Evolutionary conservation across 2,797 vertebrate species (phyloP), one percentile per base, ranked within the genome.

Genomic region (Onychomys arenicola): DNA sequence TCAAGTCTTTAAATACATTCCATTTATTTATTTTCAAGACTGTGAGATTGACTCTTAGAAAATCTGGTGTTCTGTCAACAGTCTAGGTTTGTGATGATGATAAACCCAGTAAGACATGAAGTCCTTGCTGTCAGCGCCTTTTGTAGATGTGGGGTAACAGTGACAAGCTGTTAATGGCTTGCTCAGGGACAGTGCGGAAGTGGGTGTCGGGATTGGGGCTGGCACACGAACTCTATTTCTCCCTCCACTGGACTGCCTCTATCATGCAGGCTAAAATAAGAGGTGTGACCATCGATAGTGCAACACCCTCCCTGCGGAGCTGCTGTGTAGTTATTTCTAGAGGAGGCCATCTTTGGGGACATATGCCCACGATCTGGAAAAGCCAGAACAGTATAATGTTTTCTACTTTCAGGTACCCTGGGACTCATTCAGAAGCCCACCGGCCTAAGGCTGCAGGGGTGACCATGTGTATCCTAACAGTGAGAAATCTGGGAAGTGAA

Each of bases 1-100:
- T 84, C 8, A 43, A 55, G 55, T 55, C 29, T 59, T 97, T 93
- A 61, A 92, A 52, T n/a, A 16, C 2, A 71, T 12, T 81, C 46
- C 34, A 71, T 89, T 86, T 76, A 69, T 69, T 89, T 89, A 75
- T 78, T 67, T 90, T 89, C 11, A 86, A 83, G 87, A 91, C 40
- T 83, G 67, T 13, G 49, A 89, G 25, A 13, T 93, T 59, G 32
- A 52, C 11, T 67, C 49, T 92, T 71, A 61, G 75, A 37, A 93
- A 93, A 94, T 49, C n/a, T 49, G 7, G 2, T 43, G 23, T 83
- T 69, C 71, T 96, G 25, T 88, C 59, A 90, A n/a, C 59, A 81
- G 94, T 49, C 57, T 27, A 77, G 32, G 71, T 82, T 63, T 85
- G n/a, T 59, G 40, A 81, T 57, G 19, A 82, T 25, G 7, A 86